Base-by-base conservation (phyloP, 2,797 vertebrate genomes). In the Gila robusta region DNA sequence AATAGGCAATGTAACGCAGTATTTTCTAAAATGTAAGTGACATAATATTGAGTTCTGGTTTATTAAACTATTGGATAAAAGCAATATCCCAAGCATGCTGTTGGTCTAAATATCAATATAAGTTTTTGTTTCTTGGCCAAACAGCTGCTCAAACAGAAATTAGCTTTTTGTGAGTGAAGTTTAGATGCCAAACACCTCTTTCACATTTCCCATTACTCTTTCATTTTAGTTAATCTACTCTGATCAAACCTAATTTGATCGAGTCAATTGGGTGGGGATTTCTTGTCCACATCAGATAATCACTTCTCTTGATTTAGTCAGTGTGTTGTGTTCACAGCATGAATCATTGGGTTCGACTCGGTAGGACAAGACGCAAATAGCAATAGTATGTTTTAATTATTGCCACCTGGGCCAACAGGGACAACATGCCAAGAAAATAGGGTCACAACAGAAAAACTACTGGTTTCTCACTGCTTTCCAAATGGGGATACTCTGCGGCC, bases 201-300 rank as follows among this genome's bases (percentile, higher is more conserved):
- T 82, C 71, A 70, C 84, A 78, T 83, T 81, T 80, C 52, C 67
- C 64, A 83, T 83, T 79, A 78, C 79, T 86, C 77, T 37, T 89
- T 87, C 71, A 74, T 69, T 86, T 87, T 84, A 82, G 82, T 89
- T 90, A 80, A 87, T 86, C 83, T 84, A 59, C 32, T 41, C 54
- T 86, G 83, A 88, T 89, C 83, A 90, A 86, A 87, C 83, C 49
- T 84, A 87, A 90, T 90, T 87, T 86, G 89, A 86, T 87, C 19
- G 81, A 85, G 82, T 86, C 69, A 88, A 89, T 90, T 87, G 88
- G 84, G 84, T 89, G 79, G 81, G 86, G 89, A 90, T 89, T 90
- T 87, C 79, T 87, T 72, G 84, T 84, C 84, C 84, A 74, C 88
- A 79, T 80, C 86, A 84, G 79, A 86, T 89, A 90, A 90, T 89